phyloP scores from a whole-genome alignment of 2,888 invertebrate species.

The Masnerella sp. region DNA sequence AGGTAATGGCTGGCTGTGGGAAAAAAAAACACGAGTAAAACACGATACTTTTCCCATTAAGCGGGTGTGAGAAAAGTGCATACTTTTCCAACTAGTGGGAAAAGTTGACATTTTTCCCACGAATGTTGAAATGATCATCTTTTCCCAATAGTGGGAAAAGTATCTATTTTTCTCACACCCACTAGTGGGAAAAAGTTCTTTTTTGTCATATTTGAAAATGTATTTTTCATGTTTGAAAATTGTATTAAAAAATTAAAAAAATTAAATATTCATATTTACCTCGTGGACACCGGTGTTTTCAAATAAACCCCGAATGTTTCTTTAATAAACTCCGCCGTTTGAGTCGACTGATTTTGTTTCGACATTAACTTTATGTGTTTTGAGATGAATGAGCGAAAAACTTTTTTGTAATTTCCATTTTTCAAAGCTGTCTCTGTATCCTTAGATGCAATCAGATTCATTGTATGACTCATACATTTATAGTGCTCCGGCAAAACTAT shows the following conservation, averaged over 20 bases:
- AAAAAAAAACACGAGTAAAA: too few species aligned
- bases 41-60: too few species aligned
- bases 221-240: background rate
- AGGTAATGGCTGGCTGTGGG: background rate
- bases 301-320: background rate
- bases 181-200: too few species aligned
- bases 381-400: background rate
- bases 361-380: background rate
- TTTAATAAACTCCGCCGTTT: slow-evolving; percentile 2
- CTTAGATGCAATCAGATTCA: slow-evolving; percentile 2
- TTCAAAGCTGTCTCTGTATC: background rate
- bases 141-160: too few species aligned
- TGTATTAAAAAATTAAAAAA: background rate
- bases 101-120: too few species aligned
- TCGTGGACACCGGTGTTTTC: background rate
- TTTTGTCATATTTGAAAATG: too few species aligned
- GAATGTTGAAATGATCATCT: too few species aligned
- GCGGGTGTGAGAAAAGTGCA: too few species aligned
- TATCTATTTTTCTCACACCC: too few species aligned
- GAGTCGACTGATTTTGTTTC: slow-evolving; percentile 13
- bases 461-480: slow-evolving; percentile 13
- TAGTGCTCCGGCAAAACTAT: slow-evolving; percentile 10
- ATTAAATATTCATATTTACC: background rate
- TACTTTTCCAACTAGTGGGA: too few species aligned
- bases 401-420: background rate